These are phyloP conservation scores for Hypomecis punctinalis DNA, from an alignment of 2,888 invertebrate genomes.

Conservation along the genomic window DNA sequence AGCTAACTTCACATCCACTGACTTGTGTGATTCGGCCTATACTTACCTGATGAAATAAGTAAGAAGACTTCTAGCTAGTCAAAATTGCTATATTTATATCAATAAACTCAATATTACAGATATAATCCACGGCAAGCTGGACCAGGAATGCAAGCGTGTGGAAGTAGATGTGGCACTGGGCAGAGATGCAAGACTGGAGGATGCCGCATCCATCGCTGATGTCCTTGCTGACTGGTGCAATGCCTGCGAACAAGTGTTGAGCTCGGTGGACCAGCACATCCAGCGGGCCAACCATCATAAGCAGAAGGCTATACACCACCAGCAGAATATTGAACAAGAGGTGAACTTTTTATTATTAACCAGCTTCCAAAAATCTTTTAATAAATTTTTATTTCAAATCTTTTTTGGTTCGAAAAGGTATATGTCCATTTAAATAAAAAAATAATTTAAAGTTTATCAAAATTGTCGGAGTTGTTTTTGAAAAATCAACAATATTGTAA, in stretches of 20 bases:
- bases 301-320: constrained; percentile 91
- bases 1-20: no score
- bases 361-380: no score
- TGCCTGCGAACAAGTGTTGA: constrained; percentile 93
- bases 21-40: no score
- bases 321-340: constrained; percentile 93
- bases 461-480: no score
- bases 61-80: no score
- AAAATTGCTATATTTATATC: no score
- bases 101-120: constrained; percentile 79
- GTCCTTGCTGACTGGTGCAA: constrained; percentile 96
- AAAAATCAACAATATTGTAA: no score
- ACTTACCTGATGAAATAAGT: no score
- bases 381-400: no score
- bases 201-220: constrained; percentile 91
- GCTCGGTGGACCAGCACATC: constrained; percentile 96
- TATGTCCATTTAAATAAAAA: no score
- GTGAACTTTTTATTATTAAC: constrained; percentile 68
- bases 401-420: no score
- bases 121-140: constrained; percentile 97
- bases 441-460: no score
- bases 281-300: constrained; percentile 94
- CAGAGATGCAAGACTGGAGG: constrained; percentile 94
- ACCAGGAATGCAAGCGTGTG: constrained; percentile 96
- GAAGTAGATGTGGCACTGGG: constrained; percentile 98